A percentile compares a stretch with the other conserved stretches of the same genome.
Conservation (phyloP, 2,888 invertebrate genomes). For the Muschampia staudingeri region DNA sequence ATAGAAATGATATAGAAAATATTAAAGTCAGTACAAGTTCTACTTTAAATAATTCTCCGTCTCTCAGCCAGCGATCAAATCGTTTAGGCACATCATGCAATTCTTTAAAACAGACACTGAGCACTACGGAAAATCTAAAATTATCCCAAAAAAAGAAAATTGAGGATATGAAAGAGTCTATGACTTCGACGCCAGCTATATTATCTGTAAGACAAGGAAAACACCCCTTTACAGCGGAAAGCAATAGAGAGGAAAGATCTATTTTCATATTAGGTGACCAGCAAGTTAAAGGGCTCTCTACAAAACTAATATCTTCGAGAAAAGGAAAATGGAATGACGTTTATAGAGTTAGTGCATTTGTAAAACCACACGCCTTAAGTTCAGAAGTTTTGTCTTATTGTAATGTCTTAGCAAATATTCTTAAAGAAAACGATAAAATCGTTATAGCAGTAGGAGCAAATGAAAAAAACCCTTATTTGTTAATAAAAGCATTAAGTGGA, state of each 20-base stretch:
- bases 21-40: background rate
- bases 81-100: no score
- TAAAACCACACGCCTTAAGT: conserved; percentile 12
- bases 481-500: conserved; percentile 11
- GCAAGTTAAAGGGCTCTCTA: conserved; percentile 25
- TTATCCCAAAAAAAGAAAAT: no score
- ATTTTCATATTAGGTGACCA: conserved; percentile 33
- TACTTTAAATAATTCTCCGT: background rate
- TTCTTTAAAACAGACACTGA: no score
- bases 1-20: background rate
- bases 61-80: background rate
- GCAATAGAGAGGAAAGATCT: background rate
- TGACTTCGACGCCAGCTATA: background rate
- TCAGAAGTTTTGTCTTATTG: conserved; percentile 22
- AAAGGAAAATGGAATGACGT: conserved; percentile 2
- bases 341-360: conserved; percentile 7
- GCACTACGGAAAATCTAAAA: no score
- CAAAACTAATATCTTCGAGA: background rate
- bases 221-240: background rate
- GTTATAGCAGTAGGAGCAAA: conserved; percentile 29
- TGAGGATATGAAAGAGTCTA: no score
- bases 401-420: background rate
- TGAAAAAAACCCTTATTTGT: conserved; percentile 15
- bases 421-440: conserved; percentile 10
- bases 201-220: background rate